Conservation (phyloP, 2,797 vertebrate species). For the Tiaroga cobitis region DNA sequence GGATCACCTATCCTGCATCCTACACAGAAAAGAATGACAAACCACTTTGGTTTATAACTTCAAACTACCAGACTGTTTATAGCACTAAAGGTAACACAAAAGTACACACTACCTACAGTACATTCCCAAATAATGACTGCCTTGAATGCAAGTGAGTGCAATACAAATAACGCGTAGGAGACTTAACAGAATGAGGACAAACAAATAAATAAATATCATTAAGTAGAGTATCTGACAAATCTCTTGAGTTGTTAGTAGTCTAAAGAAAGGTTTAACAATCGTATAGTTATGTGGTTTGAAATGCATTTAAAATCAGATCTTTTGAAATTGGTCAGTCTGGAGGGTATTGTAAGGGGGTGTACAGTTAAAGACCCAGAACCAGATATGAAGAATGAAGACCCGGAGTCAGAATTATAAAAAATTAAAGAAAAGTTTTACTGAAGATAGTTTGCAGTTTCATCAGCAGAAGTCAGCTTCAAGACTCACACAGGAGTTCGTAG, state of each 20-base stretch:
- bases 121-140: not conserved
- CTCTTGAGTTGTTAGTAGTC: not conserved
- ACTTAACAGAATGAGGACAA: not conserved
- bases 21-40: not conserved
- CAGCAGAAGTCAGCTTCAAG: too few species aligned
- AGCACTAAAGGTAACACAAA: not conserved
- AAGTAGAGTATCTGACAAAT: not conserved
- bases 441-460: too few species aligned
- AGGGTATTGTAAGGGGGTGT: too few species aligned
- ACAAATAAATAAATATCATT: not conserved
- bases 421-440: too few species aligned
- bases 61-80: not conserved
- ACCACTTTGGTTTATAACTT: not conserved
- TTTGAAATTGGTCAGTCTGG: not conserved
- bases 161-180: not conserved
- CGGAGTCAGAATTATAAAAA: too few species aligned
- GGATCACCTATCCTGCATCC: not conserved
- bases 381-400: too few species aligned
- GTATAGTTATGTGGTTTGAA: not conserved
- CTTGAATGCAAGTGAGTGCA: not conserved
- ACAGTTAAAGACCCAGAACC: too few species aligned
- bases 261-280: not conserved
- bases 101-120: not conserved
- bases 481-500: too few species aligned
- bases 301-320: not conserved